Evolutionary conservation across 37 sponge, comb jelly and placozoan genomes (phyloP), one percentile per base, ranked within the genome.

Genomic region (Dysidea cf. avara): DNA sequence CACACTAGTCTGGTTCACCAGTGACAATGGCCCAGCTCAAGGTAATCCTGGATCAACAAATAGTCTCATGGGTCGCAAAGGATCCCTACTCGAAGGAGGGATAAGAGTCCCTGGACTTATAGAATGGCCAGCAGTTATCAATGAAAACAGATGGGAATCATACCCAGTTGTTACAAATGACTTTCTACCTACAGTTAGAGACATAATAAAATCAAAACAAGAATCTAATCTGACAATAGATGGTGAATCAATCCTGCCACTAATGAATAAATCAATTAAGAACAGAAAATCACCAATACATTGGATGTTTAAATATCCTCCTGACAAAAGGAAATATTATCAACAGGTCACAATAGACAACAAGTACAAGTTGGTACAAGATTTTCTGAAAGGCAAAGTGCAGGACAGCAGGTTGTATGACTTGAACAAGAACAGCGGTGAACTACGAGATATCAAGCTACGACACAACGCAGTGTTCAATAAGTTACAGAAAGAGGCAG

Each of bases 51-150:
- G 87, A n/a, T 20, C 21, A 5, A 72, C 87, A 1, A 61, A 36
- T 3, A 76, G 81, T 12, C 76, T 86, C 38, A 53, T 69, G 46
- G 87, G 81, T 17, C 75, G 57, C 35, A 86, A 86, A 51, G 71
- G 77, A 17, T 58, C 61, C 14, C 66, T 86, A 26, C 66, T 34
- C 36, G 87, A 86, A 75, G 87, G 87, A 20, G 87, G 87, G 6
- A 81, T 86, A 26, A 26, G 87, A 34, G 87, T 86, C 16, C 87
- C 87, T 21, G 87, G 87, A 14, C 68, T 86, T 13, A 24, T 86
- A 1, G 81, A 86, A 53, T 86, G 81, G 81, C 87, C 87, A 7
- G 56, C 36, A 1, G 34, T 64, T n/a, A 74, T 86, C 17, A 37
- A 74, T 17, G 33, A 38, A 11, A 80, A 86, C 51, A 51, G 76